Conservation (phyloP, 1,140 invertebrate genomes). For the Drusus annulatus region DNA sequence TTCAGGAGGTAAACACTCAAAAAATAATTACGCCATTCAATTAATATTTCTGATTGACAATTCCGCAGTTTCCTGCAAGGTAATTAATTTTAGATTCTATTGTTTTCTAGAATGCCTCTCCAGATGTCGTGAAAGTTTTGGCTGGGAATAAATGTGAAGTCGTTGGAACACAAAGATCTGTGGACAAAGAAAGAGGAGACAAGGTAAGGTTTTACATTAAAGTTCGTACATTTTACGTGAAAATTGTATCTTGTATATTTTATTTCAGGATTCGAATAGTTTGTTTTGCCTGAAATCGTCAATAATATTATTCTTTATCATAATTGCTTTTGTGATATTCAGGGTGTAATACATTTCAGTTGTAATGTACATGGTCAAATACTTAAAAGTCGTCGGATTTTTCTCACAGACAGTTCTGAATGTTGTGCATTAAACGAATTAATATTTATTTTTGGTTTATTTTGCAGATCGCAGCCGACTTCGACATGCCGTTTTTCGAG, state of each 20-base stretch:
- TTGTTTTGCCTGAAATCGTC: background rate
- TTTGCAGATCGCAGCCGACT: conserved; percentile 88
- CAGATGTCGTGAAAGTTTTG: conserved; percentile 87
- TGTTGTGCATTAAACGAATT: too few relatives aligned
- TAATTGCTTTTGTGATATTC: conserved; percentile 32
- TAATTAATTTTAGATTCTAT: background rate
- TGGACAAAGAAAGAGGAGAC: conserved; percentile 84
- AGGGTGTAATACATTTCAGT: too few relatives aligned
- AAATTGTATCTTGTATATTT: background rate
- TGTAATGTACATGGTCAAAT: too few relatives aligned
- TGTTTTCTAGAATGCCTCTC: conserved; percentile 83
- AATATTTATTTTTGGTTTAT: background rate
- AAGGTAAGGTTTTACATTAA: conserved; percentile 72
- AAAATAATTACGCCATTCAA: too few relatives aligned
- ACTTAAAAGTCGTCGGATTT: too few relatives aligned
- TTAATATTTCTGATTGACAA: too few relatives aligned
- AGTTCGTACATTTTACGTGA: background rate
- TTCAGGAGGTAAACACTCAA: conserved; percentile 78
- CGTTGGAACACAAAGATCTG: conserved; percentile 78
- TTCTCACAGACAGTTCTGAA: too few relatives aligned
- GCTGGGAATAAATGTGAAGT: conserved; percentile 90
- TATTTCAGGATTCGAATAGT: background rate
- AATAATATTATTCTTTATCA: background rate
- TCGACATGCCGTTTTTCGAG: conserved; percentile 93
- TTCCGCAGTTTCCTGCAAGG: too few relatives aligned